Evolutionary conservation across 2,888 invertebrate species (phyloP).

Genomic region (Melanophora roralis): DNA sequence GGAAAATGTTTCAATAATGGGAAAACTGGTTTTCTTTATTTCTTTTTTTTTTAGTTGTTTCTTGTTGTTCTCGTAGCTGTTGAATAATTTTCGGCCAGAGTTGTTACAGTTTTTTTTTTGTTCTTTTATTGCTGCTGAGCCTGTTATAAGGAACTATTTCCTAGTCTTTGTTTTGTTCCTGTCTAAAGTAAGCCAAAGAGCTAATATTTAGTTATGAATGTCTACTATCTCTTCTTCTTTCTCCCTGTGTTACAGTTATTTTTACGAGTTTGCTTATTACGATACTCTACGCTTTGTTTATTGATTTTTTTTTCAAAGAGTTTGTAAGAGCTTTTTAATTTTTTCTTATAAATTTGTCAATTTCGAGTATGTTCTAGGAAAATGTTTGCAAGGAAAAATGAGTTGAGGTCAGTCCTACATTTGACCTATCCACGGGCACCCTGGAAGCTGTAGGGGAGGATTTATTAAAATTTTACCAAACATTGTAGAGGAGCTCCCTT

Average conservation of each 20-base stretch:
- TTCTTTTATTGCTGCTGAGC: not conserved
- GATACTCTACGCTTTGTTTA: not conserved
- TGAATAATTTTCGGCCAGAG: constrained; percentile 41
- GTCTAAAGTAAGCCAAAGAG: not conserved
- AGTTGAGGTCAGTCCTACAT: no score
- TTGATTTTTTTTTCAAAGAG: not conserved
- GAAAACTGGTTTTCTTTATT: constrained; percentile 42
- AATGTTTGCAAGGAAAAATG: no score
- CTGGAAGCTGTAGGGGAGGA: no score
- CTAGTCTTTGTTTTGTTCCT: constrained; percentile 27
- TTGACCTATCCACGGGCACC: no score
- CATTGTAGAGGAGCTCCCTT: no score
- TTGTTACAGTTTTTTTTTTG: constrained; percentile 20
- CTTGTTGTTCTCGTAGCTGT: not conserved
- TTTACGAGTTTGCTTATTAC: constrained; percentile 3
- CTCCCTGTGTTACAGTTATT: constrained; percentile 28
- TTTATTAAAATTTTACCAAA: no score
- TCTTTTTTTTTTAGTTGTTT: constrained; percentile 14
- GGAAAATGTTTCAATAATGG: constrained; percentile 44
- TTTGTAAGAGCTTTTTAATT: no score
- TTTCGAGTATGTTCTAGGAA: no score
- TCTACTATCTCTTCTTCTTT: not conserved
- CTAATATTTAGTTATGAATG: constrained; percentile 5
- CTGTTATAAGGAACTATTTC: constrained; percentile 34
- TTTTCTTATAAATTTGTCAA: no score